Evolutionary conservation across 1,140 invertebrate species (phyloP).

Genomic region (Euschistus heros): DNA sequence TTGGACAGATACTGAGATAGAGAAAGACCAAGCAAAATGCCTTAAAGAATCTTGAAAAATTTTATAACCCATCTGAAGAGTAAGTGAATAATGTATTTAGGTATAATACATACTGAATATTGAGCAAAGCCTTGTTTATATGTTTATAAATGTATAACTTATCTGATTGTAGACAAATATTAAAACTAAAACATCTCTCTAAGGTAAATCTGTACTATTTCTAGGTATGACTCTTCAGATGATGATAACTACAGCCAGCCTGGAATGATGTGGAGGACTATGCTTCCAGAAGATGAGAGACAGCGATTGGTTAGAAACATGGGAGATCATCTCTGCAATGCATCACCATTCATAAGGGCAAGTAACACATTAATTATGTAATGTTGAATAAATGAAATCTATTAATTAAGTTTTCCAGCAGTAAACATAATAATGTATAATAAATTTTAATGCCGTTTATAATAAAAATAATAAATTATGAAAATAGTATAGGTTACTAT

Average conservation of each 20-base stretch:
- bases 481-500: no score
- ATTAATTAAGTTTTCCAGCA: background rate
- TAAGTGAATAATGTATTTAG: background rate
- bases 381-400: background rate
- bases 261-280: constrained; percentile 65
- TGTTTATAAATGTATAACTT: background rate
- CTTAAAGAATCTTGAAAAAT: background rate
- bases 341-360: constrained; percentile 70
- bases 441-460: background rate
- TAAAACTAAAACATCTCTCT: background rate
- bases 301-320: constrained; percentile 67
- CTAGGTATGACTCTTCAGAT: constrained; percentile 62
- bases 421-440: no score
- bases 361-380: constrained; percentile 27
- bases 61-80: background rate
- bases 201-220: background rate
- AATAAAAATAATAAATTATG: background rate
- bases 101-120: background rate
- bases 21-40: no score
- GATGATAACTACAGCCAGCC: constrained; percentile 86
- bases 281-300: constrained; percentile 57
- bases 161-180: background rate
- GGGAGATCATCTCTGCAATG: constrained; percentile 58
- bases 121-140: background rate
- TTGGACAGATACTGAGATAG: no score